phyloP scores from a whole-genome alignment of 2,888 invertebrate species.

The Acrobasis consociella region DNA sequence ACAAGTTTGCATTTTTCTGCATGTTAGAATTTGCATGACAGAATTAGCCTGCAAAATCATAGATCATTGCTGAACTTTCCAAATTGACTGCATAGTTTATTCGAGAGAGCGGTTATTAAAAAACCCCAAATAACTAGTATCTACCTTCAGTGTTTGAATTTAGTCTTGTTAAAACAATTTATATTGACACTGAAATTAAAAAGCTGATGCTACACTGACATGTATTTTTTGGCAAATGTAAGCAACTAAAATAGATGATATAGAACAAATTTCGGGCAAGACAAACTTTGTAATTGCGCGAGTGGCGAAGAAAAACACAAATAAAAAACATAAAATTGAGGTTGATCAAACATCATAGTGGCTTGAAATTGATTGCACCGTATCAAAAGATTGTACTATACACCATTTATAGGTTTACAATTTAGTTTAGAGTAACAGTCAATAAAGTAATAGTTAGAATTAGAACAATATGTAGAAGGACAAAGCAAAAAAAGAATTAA shows the following conservation, averaged over 20 bases:
- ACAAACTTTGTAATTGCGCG: not conserved
- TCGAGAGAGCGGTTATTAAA: not conserved
- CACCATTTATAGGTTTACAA: too few species aligned
- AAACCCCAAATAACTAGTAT: not conserved
- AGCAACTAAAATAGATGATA: not conserved
- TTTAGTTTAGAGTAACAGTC: too few species aligned
- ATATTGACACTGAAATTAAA: too few species aligned
- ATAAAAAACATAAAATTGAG: not conserved
- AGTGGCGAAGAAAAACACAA: not conserved
- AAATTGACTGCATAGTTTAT: slow-evolving; percentile 17
- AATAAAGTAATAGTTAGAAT: too few species aligned
- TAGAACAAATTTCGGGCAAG: not conserved
- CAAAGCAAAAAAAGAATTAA: too few species aligned
- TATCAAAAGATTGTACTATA: too few species aligned
- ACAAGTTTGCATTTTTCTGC: slow-evolving; percentile 15
- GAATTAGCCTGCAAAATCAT: slow-evolving; percentile 6
- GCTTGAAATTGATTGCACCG: too few species aligned
- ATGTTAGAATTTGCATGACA: slow-evolving; percentile 16
- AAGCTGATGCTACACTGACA: not conserved
- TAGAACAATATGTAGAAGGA: too few species aligned
- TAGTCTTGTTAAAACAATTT: not conserved
- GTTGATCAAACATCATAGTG: too few species aligned
- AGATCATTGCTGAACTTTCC: slow-evolving; percentile 24
- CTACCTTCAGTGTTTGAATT: not conserved
- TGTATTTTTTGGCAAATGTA: not conserved